Base-by-base conservation (phyloP, 2,888 invertebrate genomes). In the Campoplex nolae region DNA sequence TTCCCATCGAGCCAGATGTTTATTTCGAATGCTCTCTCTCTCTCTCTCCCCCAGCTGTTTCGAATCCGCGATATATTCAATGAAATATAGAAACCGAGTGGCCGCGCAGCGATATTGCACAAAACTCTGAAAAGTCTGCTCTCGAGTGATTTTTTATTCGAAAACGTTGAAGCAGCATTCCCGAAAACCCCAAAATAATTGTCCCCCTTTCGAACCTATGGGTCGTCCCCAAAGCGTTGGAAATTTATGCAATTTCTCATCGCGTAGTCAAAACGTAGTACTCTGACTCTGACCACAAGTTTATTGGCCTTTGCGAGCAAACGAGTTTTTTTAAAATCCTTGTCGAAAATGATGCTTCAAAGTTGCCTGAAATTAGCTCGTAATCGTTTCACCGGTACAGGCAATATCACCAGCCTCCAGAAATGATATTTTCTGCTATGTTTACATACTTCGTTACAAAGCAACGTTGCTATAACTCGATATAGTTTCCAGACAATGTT, bases 401-500 rank as follows among this genome's bases (percentile, higher is more conserved):
- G 2, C 32, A 62, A 16, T 16, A 7, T 62, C 9, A 3, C 9
- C 16, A 32, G 62, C 7, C 28, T 62, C 32, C n/a, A 16, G 16
- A 32, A 62, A 32, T 51, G 51, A 51, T 62, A 32, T 62, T 62
- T 62, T 62, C 32, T 6, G 13, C 11, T 74, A 48, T 13, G 42
- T 58, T 74, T 38, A 28, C 23, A 23, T 23, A 23, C 18, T 32
- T 16, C 16, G 56, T 58, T 74, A 58, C 48, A 16, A 45, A 4
- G 23, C 3, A 48, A 70, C 70, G 42, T 16, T 28, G 38, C 16
- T 42, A 58, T 58, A 62, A 75, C 42, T 75, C 23, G 56, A 74
- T 35, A 56, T 28, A 3, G n/a, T 58, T 48, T 28, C 28, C 28
- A 16, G 70, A 13, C 28, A 32, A 32, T 28, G 7, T 32, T 62